Conservation (phyloP, 2,888 invertebrate genomes). For the Philonicus albiceps region DNA sequence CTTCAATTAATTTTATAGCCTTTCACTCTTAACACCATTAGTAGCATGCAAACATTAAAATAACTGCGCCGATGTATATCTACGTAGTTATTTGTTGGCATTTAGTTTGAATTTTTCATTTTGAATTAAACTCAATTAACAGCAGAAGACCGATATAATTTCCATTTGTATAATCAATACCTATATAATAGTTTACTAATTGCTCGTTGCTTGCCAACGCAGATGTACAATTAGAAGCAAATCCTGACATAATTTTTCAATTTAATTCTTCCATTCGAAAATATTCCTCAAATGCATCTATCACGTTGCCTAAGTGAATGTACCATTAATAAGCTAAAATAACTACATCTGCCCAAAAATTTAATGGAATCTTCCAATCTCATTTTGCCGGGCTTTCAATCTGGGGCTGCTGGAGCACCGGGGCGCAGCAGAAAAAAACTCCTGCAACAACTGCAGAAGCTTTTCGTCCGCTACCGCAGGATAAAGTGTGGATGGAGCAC, state of each 20-base stretch:
- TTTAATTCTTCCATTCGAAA: not conserved
- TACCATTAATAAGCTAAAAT: constrained; percentile 1
- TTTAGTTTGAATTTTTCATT: not conserved
- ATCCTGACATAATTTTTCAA: not conserved
- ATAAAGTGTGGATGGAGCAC: not conserved
- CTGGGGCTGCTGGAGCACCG: not conserved
- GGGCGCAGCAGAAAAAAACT: not conserved
- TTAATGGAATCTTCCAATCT: constrained; percentile 15
- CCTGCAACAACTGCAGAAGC: not conserved
- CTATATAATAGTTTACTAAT: not conserved
- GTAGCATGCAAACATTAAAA: not conserved
- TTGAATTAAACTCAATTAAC: not conserved
- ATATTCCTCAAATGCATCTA: not conserved
- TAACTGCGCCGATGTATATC: not conserved
- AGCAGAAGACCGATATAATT: not conserved
- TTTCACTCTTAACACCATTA: not conserved
- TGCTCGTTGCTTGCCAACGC: not conserved
- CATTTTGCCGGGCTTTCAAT: not conserved
- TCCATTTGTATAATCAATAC: not conserved
- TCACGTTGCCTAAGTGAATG: not conserved
- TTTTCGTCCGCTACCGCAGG: not conserved
- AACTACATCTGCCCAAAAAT: constrained; percentile 8
- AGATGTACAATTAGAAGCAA: not conserved
- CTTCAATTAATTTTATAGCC: not conserved
- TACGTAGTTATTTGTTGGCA: not conserved